These are phyloP conservation scores for Nomada goodeniana DNA, from an alignment of 2,888 invertebrate genomes.

Conservation along the genomic window DNA sequence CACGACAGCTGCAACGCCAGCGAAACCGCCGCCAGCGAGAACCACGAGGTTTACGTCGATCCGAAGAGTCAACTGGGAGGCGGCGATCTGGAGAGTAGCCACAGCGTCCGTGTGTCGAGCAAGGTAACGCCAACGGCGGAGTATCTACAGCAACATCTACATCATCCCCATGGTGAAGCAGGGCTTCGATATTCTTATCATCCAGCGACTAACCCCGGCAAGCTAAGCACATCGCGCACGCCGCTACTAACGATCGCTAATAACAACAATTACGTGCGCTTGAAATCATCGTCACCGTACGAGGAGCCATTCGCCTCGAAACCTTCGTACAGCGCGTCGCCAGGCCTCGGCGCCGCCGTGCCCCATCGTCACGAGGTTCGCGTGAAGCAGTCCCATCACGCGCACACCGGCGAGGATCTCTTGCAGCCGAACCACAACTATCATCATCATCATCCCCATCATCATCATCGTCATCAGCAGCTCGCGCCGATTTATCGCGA, in stretches of 20 bases:
- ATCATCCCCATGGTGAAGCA: conserved; percentile 71
- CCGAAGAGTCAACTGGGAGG: conserved; percentile 73
- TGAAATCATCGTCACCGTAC: conserved; percentile 68
- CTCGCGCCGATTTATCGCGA: conserved; percentile 57
- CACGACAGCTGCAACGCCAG: conserved; percentile 91
- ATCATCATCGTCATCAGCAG: conserved; percentile 55
- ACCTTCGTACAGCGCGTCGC: conserved; percentile 36
- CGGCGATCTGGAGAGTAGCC: conserved; percentile 76
- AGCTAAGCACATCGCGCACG: conserved; percentile 66
- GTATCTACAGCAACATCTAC: conserved; percentile 78
- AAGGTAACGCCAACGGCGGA: conserved; percentile 82
- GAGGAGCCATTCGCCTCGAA: conserved; percentile 47
- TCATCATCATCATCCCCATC: conserved; percentile 42
- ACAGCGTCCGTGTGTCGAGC: conserved; percentile 78
- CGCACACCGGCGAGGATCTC: conserved; percentile 60
- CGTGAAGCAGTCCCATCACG: conserved; percentile 62
- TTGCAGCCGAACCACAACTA: conserved; percentile 49
- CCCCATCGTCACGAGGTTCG: conserved; percentile 61
- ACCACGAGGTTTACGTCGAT: conserved; percentile 86
- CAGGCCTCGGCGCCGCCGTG: neutral
- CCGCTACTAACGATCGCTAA: conserved; percentile 74
- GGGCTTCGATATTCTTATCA: conserved; percentile 73
- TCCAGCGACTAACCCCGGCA: conserved; percentile 71
- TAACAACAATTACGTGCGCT: conserved; percentile 74
- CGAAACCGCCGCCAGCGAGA: conserved; percentile 85